These are phyloP conservation scores for Andinoacara biseriatus DNA, from an alignment of 2,113 vertebrate species.

Conservation along the genomic window DNA sequence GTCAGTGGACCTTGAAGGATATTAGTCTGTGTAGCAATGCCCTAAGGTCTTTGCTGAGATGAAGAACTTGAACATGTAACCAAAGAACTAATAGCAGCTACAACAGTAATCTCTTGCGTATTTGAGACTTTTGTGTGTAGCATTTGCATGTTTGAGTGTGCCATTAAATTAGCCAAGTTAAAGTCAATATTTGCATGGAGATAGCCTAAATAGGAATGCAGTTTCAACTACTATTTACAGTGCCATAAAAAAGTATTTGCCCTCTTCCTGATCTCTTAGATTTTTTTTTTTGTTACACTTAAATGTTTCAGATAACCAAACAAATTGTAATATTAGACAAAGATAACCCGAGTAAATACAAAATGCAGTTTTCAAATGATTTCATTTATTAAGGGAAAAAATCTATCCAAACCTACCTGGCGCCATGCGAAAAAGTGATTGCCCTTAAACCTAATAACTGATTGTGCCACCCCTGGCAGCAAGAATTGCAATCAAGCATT, in stretches of 20 bases:
- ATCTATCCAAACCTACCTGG: not conserved
- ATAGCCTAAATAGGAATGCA: not conserved
- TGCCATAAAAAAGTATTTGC: no score
- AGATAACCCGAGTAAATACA: not conserved
- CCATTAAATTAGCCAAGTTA: not conserved
- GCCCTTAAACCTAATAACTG: not conserved
- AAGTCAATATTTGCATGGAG: not conserved
- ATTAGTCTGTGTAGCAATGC: not conserved
- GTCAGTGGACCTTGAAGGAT: not conserved
- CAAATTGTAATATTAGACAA: not conserved
- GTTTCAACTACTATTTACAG: not conserved
- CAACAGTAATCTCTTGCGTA: not conserved
- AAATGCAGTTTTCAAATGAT: not conserved
- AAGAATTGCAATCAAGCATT: not conserved
- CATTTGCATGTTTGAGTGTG: not conserved
- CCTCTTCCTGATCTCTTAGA: not conserved
- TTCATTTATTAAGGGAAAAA: not conserved
- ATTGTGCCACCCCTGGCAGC: not conserved
- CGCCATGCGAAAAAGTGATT: not conserved
- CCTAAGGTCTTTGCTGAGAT: not conserved
- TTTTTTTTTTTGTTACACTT: not conserved
- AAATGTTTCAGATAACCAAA: no score
- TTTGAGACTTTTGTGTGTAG: not conserved
- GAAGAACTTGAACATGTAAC: not conserved
- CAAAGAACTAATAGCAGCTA: not conserved